Evolutionary conservation across 2,888 invertebrate species (phyloP).

Genomic region (Brachypalpus laphriformis): DNA sequence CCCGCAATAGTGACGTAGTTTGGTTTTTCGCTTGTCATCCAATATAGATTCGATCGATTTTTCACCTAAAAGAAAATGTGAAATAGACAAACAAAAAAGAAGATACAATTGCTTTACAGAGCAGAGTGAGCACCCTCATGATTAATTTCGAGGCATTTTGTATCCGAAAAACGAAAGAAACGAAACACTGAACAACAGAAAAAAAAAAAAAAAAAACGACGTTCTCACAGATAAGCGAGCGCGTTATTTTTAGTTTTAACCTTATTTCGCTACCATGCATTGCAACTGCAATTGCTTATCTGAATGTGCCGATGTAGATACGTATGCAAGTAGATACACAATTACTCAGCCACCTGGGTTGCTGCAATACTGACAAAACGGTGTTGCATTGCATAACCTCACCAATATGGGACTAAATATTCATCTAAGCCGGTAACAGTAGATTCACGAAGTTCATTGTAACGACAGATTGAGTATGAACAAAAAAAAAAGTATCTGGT

Average conservation of each 20-base stretch:
- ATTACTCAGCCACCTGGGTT: conserved; percentile 43
- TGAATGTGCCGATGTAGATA: conserved; percentile 34
- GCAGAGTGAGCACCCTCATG: conserved; percentile 34
- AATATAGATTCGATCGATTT: conserved; percentile 63
- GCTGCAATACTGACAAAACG: background rate
- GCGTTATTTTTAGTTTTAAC: conserved; percentile 64
- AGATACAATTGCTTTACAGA: conserved; percentile 28
- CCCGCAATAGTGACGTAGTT: conserved; percentile 23
- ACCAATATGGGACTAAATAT: conserved; percentile 11
- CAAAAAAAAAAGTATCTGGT: background rate
- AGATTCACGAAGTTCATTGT: background rate
- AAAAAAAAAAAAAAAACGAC: conserved; percentile 3
- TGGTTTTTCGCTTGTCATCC: conserved; percentile 38
- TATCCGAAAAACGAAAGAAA: conserved; percentile 16
- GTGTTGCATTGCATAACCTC: conserved; percentile 44
- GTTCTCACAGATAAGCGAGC: conserved; percentile 35
- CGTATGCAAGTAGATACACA: conserved; percentile 24
- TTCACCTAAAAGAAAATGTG: background rate
- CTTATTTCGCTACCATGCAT: conserved; percentile 45
- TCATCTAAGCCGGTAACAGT: conserved; percentile 6
- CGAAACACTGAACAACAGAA: background rate
- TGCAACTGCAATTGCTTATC: conserved; percentile 60
- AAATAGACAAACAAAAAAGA: background rate
- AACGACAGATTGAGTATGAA: background rate
- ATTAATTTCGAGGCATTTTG: conserved; percentile 59